Evolutionary conservation across 2,888 invertebrate species (phyloP).

Genomic region (Lasioglossum lativentre): DNA sequence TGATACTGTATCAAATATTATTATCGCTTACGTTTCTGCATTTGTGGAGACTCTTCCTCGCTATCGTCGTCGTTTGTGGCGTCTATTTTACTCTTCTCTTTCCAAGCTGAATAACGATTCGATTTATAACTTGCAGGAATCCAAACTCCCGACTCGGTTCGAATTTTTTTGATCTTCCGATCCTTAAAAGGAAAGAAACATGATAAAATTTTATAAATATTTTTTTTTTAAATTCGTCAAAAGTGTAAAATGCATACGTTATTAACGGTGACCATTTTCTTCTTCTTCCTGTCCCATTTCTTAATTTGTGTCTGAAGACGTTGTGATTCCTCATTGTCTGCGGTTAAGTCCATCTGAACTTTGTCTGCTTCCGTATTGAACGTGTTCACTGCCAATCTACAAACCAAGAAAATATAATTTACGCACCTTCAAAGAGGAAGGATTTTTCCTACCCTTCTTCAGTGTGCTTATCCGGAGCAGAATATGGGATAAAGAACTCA

Average conservation of each 20-base stretch:
- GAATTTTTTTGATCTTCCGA: conserved; percentile 91
- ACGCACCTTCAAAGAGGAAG: not conserved
- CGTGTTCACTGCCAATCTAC: conserved; percentile 90
- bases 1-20: not conserved
- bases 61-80: conserved; percentile 83
- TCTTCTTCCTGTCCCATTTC: conserved; percentile 97
- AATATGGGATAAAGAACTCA: conserved; percentile 95
- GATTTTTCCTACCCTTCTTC: conserved; percentile 89
- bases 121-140: conserved; percentile 98
- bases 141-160: conserved; percentile 97
- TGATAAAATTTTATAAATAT: not conserved
- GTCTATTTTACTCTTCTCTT: conserved; percentile 89
- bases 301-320: conserved; percentile 88
- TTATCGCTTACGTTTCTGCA: conserved; percentile 74
- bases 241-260: conserved; percentile 85
- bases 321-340: conserved; percentile 90
- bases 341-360: conserved; percentile 93
- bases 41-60: conserved; percentile 82
- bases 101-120: conserved; percentile 95
- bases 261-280: conserved; percentile 94
- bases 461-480: conserved; percentile 93
- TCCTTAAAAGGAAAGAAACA: conserved; percentile 79
- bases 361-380: conserved; percentile 93
- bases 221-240: conserved; percentile 24
- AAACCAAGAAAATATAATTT: conserved; percentile 17